A percentile compares a stretch with the other conserved stretches of the same genome.
Conservation (phyloP, 2,797 vertebrate genomes). For the Chromobotia macracanthus region DNA sequence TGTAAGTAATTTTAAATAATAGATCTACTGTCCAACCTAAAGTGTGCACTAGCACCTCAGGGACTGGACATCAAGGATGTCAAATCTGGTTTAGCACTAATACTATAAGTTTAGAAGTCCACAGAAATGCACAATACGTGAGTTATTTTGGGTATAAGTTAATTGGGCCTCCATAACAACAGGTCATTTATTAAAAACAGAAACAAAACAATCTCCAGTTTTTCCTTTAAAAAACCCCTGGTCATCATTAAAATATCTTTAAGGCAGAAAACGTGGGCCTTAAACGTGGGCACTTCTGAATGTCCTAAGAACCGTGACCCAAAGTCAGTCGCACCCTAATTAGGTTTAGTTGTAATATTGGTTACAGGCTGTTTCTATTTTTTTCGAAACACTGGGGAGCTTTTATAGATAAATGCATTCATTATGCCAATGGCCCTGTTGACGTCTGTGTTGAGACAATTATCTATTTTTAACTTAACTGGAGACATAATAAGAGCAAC, state of each 20-base stretch:
- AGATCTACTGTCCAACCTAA: not conserved
- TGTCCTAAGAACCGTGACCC: conserved; percentile 53
- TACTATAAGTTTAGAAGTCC: too few species aligned
- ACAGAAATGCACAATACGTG: too few species aligned
- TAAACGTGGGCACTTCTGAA: too few species aligned
- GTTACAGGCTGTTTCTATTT: conserved; percentile 67
- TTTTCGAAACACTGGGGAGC: conserved; percentile 55
- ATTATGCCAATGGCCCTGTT: conserved; percentile 64
- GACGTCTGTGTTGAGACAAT: conserved; percentile 64
- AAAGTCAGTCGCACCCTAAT: conserved; percentile 61
- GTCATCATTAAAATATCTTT: too few species aligned
- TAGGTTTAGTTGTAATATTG: conserved; percentile 63
- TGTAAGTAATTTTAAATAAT: not conserved
- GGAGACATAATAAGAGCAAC: conserved; percentile 59
- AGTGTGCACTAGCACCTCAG: not conserved
- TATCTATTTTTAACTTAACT: conserved; percentile 71
- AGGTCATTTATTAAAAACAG: too few species aligned
- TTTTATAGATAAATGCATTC: conserved; percentile 68
- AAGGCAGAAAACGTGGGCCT: conserved; percentile 46
- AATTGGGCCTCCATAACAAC: too few species aligned
- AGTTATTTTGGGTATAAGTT: too few species aligned
- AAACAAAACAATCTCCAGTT: too few species aligned
- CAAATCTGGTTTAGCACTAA: not conserved
- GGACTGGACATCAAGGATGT: not conserved
- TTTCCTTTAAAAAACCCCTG: too few species aligned